phyloP scores from a whole-genome alignment of 1,140 invertebrate genomes.

The Sweltsa coloradensis region DNA sequence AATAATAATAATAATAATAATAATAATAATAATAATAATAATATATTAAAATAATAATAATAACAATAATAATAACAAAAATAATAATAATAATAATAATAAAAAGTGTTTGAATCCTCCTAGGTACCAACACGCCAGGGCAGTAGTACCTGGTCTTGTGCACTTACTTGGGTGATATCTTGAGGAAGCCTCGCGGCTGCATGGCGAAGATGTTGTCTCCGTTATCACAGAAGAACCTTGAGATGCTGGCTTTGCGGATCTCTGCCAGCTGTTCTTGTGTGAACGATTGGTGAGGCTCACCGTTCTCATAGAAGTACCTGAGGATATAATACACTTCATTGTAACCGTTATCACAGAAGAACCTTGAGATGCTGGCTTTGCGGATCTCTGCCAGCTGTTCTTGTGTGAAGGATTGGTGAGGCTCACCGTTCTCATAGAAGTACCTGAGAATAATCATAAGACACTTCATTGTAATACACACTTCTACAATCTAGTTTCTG shows the following conservation, averaged over 20 bases:
- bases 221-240: slow-evolving; percentile 80
- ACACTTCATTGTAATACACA: too few species aligned
- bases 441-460: too few species aligned
- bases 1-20: too few species aligned
- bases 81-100: too few species aligned
- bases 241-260: slow-evolving; percentile 69
- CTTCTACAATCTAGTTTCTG: too few species aligned
- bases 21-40: too few species aligned
- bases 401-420: slow-evolving; percentile 52
- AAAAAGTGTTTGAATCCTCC: too few species aligned
- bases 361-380: slow-evolving; percentile 63
- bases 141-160: too few species aligned
- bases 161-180: slow-evolving; percentile 41
- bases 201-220: slow-evolving; percentile 57
- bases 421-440: slow-evolving; percentile 67
- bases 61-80: too few species aligned
- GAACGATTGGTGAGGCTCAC: slow-evolving; percentile 50
- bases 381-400: slow-evolving; percentile 64
- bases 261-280: slow-evolving; percentile 74
- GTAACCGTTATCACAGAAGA: slow-evolving; percentile 82
- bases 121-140: too few species aligned
- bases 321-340: too few species aligned
- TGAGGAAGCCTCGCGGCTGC: slow-evolving; percentile 52
- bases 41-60: too few species aligned
- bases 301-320: slow-evolving; percentile 68